Evolutionary conservation across 2,113 vertebrate species (phyloP).

Genomic region (Chloropsis cyanopogon): DNA sequence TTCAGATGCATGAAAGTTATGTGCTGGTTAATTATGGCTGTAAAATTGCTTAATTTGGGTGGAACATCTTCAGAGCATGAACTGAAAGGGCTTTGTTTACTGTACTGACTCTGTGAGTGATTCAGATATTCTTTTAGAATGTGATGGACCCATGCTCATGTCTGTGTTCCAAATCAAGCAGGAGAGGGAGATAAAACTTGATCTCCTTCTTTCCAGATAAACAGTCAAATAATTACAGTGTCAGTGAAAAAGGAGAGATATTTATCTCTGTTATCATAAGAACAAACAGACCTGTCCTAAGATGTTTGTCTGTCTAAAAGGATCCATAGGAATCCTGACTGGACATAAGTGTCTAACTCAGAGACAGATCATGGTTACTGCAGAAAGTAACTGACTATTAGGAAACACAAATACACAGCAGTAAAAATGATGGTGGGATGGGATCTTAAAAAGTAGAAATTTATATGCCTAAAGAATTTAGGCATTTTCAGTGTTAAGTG

Average conservation of each 20-base stretch:
- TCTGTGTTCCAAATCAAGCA: conserved; percentile 27
- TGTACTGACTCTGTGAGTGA: conserved; percentile 6
- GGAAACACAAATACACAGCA: not conserved
- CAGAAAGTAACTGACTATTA: not conserved
- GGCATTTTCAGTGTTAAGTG: not conserved
- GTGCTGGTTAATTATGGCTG: not conserved
- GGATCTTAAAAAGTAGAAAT: not conserved
- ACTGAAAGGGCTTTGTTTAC: conserved; percentile 51
- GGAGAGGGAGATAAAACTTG: conserved; percentile 8
- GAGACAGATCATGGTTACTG: not conserved
- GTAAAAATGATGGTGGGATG: not conserved
- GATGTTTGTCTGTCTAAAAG: not conserved
- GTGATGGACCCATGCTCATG: not conserved
- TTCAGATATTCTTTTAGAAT: conserved; percentile 14
- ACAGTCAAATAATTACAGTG: conserved; percentile 13
- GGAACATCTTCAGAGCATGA: conserved; percentile 51
- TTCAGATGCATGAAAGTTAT: not conserved
- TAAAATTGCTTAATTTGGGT: conserved; percentile 25
- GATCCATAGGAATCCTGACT: not conserved
- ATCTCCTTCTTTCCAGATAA: conserved; percentile 29
- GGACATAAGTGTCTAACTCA: not conserved
- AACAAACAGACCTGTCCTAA: not conserved
- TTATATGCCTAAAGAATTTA: not conserved
- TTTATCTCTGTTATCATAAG: conserved; percentile 17
- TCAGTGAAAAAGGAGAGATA: not conserved